Percentiles rank a stretch among this genome's conserved stretches.
These are phyloP conservation scores for Tetrax tetrax DNA, from an alignment of 2,113 vertebrate species.

Conservation along the genomic window DNA sequence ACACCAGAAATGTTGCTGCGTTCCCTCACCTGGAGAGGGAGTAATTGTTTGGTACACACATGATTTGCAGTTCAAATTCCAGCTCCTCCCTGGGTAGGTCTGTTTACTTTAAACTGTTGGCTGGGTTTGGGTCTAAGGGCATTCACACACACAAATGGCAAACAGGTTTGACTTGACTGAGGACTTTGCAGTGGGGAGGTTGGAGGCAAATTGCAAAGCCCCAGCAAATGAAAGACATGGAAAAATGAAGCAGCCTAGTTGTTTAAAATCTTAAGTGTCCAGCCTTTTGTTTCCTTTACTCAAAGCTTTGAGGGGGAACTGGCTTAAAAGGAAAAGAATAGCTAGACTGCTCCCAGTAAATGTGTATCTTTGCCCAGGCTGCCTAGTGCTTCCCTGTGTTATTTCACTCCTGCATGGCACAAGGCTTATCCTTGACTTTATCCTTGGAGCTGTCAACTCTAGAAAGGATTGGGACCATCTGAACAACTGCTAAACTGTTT, in stretches of 20 bases:
- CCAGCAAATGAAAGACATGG: constrained; percentile 45
- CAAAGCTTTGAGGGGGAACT: constrained; percentile 31
- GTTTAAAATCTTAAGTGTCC: constrained; percentile 45
- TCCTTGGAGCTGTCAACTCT: neutral
- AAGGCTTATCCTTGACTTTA: neutral
- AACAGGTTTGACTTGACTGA: constrained; percentile 70
- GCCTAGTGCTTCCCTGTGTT: neutral
- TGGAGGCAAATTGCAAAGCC: constrained; percentile 51
- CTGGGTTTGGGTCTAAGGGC: constrained; percentile 50
- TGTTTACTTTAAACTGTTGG: constrained; percentile 57
- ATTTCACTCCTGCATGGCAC: neutral
- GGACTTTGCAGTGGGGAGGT: constrained; percentile 35
- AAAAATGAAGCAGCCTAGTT: constrained; percentile 37
- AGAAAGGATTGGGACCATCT: neutral
- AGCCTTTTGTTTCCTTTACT: constrained; percentile 58
- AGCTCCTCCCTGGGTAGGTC: constrained; percentile 64
- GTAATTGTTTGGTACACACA: constrained; percentile 56
- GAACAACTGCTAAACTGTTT: neutral
- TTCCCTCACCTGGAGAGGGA: constrained; percentile 63
- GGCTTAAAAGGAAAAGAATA: constrained; percentile 11
- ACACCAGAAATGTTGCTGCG: constrained; percentile 26
- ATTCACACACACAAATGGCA: constrained; percentile 43
- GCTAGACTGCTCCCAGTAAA: neutral
- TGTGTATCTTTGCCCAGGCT: neutral
- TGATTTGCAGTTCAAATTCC: constrained; percentile 62